Conservation (phyloP, 2,113 vertebrate genomes). For the Peromyscus leucopus region DNA sequence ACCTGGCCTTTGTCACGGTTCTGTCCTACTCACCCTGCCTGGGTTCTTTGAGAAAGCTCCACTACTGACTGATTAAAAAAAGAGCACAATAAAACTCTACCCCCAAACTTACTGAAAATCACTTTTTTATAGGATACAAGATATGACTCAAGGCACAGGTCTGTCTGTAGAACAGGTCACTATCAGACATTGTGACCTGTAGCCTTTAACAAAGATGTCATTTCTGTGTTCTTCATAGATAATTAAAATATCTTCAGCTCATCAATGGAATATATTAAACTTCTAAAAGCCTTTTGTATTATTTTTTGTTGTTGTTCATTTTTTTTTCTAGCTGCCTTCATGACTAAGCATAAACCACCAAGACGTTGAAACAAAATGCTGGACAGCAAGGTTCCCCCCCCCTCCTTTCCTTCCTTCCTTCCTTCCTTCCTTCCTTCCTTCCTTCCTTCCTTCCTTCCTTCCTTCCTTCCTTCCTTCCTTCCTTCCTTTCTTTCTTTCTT, state of each 20-base stretch:
- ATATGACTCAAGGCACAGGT: not conserved
- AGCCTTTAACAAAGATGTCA: not conserved
- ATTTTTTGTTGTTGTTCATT: not conserved
- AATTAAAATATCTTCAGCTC: slow-evolving; percentile 4
- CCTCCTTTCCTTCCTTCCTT: not conserved
- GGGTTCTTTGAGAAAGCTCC: not conserved
- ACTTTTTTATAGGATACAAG: not conserved
- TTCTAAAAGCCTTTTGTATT: not conserved
- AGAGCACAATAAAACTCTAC: not conserved
- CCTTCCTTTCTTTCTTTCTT: no score
- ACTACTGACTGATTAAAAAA: not conserved
- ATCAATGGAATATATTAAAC: not conserved
- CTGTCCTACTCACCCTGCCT: no score
- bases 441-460: no score
- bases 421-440: no score
- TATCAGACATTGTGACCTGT: not conserved
- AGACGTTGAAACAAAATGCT: not conserved
- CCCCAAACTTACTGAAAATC: not conserved
- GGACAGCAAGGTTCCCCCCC: not conserved
- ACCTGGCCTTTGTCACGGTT: not conserved
- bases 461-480: no score
- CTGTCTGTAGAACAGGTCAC: not conserved
- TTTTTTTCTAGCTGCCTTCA: not conserved
- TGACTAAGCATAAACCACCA: slow-evolving; percentile 21
- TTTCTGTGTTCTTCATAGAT: slow-evolving; percentile 13